Evolutionary conservation across 2,113 vertebrate species (phyloP), one percentile per base, ranked within the genome.

Genomic region (Uria lomvia): DNA sequence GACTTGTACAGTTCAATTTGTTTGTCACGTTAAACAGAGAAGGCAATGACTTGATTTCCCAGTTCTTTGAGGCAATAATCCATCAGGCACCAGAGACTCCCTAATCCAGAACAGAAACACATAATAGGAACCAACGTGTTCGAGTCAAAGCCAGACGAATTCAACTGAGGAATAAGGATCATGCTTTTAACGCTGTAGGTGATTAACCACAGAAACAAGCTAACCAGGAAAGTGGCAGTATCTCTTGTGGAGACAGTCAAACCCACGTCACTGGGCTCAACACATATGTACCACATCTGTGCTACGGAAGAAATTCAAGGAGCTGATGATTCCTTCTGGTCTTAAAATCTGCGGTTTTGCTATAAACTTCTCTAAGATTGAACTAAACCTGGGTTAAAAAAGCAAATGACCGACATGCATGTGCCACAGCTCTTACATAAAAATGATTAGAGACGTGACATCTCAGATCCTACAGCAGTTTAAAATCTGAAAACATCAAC

Each of bases 71-170:
- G 45, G 75, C 83, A 96, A 62, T 53, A 76, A 94, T 65, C 60
- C 67, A 83, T 55, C 50, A 79, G 55, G 67, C 45, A 93, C 45
- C 62, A 90, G 70, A 75, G 17, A 66, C 38, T 71, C 66, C 68
- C 58, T 92, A 97, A 94, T 77, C 67, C 71, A 83, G 85, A 93
- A 70, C 85, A 96, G 87, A 93, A 94, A 83, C 45, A 76, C 40
- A 19, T 87, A 79, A 85, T 38, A 72, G 74, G 62, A 96, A 91
- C 19, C 34, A 93, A 80, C 0, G 0, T 42, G 17, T 32, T 20
- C 0, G 3, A 96, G 60, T 53, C 70, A 92, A 85, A 86, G 43
- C 40, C 81, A 93, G 65, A 90, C 21, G 76, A 83, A 88, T 92
- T 65, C 66, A 91, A 72, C 43, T 24, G 49, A 94, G 71, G 72